Evolutionary conservation across 2,113 vertebrate genomes (phyloP).

Genomic region (Lonchura striata): DNA sequence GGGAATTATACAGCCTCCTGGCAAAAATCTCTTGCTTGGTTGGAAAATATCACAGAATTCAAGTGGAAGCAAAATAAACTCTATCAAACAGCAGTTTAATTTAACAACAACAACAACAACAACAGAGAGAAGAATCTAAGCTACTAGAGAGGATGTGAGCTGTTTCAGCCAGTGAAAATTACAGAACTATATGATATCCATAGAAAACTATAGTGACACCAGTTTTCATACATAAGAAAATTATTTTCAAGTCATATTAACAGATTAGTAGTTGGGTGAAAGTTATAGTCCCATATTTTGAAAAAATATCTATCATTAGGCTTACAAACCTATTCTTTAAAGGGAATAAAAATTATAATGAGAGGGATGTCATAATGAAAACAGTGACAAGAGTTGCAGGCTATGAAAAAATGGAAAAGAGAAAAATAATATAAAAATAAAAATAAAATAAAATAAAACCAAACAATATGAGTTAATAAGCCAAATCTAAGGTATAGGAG

Average conservation of each 20-base stretch:
- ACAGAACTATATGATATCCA: neutral
- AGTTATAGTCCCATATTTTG: neutral
- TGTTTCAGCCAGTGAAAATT: neutral
- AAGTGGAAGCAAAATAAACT: neutral
- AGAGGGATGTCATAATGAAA: neutral
- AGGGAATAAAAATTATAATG: neutral
- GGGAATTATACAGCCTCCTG: slow-evolving; percentile 26
- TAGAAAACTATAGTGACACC: neutral
- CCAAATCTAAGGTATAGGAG: neutral
- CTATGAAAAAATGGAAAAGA: neutral
- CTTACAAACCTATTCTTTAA: neutral
- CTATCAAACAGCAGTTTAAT: neutral
- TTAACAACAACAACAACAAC: neutral
- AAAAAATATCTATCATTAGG: neutral
- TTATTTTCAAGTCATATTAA: neutral
- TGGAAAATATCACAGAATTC: slow-evolving; percentile 5
- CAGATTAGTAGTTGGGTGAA: neutral
- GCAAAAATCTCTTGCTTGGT: neutral
- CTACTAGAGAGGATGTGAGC: neutral
- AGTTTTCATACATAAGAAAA: neutral
- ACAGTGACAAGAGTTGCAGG: neutral
- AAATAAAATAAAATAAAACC: neutral
- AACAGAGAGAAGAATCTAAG: neutral
- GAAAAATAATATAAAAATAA: neutral
- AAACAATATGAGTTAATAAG: neutral